A percentile compares a stretch with the other conserved stretches of the same genome.
Conservation (phyloP, 1,140 invertebrate genomes). For the Brevipalpus yothersi region DNA sequence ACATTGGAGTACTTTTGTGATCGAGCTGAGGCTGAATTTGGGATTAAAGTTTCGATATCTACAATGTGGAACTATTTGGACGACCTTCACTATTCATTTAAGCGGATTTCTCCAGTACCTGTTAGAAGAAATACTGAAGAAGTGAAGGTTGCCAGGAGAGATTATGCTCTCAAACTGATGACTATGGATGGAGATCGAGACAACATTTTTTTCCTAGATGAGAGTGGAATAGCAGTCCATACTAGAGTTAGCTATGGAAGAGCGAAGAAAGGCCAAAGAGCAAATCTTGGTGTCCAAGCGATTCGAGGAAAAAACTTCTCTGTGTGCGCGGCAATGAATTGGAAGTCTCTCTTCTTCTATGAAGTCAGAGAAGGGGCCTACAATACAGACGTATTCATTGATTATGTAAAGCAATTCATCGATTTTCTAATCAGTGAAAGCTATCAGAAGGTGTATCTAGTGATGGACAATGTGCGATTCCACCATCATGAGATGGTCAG, state of each 20-base stretch:
- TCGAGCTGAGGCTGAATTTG: too few species aligned
- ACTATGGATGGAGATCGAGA: too few species aligned
- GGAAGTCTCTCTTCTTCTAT: neutral
- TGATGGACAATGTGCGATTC: neutral
- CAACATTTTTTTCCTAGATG: neutral
- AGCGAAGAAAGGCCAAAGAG: neutral
- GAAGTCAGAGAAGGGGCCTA: neutral
- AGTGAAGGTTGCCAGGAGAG: too few species aligned
- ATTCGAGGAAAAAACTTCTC: neutral
- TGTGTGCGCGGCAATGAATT: neutral
- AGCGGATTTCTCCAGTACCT: too few species aligned
- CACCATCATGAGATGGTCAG: neutral
- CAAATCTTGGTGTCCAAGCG: neutral
- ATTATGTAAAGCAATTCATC: neutral
- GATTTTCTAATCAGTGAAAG: neutral
- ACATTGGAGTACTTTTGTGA: too few species aligned
- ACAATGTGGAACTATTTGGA: too few species aligned
- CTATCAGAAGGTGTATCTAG: neutral
- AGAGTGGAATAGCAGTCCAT: neutral
- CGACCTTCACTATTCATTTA: too few species aligned
- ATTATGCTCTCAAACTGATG: too few species aligned
- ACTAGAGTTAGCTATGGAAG: neutral
- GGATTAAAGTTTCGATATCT: too few species aligned
- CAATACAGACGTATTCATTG: neutral
- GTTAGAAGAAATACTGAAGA: too few species aligned